These are phyloP conservation scores for Labeo calbasu DNA, from an alignment of 2,797 vertebrate species.

Conservation along the genomic window DNA sequence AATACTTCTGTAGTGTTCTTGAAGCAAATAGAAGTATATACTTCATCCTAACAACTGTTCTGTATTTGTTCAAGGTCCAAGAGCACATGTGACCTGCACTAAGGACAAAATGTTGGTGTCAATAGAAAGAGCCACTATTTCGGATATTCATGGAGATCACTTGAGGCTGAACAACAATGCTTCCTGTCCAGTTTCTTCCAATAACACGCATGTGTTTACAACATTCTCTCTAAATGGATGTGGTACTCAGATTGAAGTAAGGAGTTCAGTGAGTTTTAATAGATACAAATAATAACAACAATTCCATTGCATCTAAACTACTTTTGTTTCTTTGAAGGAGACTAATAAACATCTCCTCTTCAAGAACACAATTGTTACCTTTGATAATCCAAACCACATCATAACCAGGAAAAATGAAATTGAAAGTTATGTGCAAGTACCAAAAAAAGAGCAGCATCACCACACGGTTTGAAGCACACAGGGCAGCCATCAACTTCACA, in stretches of 20 bases:
- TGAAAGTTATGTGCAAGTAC: slow-evolving; percentile 60
- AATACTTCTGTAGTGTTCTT: not conserved
- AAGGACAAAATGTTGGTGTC: slow-evolving; percentile 10
- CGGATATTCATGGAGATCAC: slow-evolving; percentile 48
- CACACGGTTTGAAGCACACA: slow-evolving; percentile 59
- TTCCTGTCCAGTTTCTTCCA: slow-evolving; percentile 20
- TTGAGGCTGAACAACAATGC: slow-evolving; percentile 60
- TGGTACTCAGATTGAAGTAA: slow-evolving; percentile 65
- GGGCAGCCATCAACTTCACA: slow-evolving; percentile 35
- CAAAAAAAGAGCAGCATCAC: slow-evolving; percentile 59
- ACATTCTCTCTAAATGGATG: slow-evolving; percentile 61
- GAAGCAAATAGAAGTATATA: not conserved
- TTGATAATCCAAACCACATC: slow-evolving; percentile 31
- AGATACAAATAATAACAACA: not conserved
- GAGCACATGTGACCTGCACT: slow-evolving; percentile 58
- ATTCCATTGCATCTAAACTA: not conserved
- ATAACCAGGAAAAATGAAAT: slow-evolving; percentile 59
- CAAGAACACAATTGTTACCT: slow-evolving; percentile 62
- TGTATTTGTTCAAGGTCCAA: not conserved
- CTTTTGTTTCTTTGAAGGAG: slow-evolving; percentile 57
- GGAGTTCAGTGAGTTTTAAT: not conserved
- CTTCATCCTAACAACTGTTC: not conserved
- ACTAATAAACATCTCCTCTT: slow-evolving; percentile 58
- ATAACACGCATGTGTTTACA: slow-evolving; percentile 62
- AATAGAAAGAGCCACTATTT: slow-evolving; percentile 31